Base-by-base conservation (phyloP, 2,797 vertebrate species). In the Pagetopsis macropterus region DNA sequence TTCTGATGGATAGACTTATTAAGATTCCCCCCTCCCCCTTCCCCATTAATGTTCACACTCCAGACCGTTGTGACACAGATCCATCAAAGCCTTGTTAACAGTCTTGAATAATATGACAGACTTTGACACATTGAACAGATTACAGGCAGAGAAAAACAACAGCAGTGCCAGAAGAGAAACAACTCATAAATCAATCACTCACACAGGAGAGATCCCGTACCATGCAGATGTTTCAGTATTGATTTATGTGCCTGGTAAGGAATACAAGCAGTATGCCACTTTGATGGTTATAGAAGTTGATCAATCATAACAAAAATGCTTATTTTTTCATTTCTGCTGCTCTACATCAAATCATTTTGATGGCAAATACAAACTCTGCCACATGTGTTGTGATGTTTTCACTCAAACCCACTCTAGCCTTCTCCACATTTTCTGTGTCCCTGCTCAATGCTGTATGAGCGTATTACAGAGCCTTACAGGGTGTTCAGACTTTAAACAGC, bases 41-140 rank as follows among this genome's bases (percentile, higher is more conserved):
- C 23, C 9, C n/a, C 43, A 56, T 79, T 76, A 69, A 49, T 76
- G 72, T 33, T 72, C 37, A 60, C 66, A 54, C 41, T 58, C 52
- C 65, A 67, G 50, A 50, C 49, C 61, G 61, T 11, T 50, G 60
- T 1, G 72, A 81, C n/a, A 55, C 52, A 75, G 70, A 50, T 17
- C 37, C 65, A 57, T 67, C 48, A 70, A 27, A 65, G 58, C 16
- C 23, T 67, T 63, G 78, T 4, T 46, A 48, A 52, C 70, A 84
- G 78, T 73, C 62, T 41, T 14, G 1, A 76, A 71, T 76, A 79
- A 54, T 50, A 69, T 63, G 59, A 69, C 81, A 78, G 76, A 49
- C 65, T 70, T 43, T 19, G 7, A 60, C 70, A 63, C 64, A 60
- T 62, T 78, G 65, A 82, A 84, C 8, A 70, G 67, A 84, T 83